Evolutionary conservation across 1,140 invertebrate genomes (phyloP).

Genomic region (Spodoptera frugiperda): DNA sequence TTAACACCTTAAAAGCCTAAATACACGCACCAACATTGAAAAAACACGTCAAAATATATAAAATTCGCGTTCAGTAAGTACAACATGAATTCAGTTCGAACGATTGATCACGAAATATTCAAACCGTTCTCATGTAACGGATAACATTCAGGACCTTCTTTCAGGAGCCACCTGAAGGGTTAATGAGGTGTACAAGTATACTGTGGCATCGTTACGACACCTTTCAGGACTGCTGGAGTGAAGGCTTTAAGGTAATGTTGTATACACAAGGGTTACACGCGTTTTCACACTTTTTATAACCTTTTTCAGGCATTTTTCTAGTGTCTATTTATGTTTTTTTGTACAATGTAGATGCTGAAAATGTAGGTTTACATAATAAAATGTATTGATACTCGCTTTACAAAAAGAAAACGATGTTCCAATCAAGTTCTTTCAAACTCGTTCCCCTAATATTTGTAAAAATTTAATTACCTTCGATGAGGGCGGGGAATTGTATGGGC

Average conservation of each 20-base stretch:
- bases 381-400: too few relatives aligned
- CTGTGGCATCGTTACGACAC: background rate
- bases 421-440: too few relatives aligned
- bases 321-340: background rate
- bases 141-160: conserved; percentile 11
- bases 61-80: too few relatives aligned
- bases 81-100: too few relatives aligned
- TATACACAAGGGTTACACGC: background rate
- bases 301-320: background rate
- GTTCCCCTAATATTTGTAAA: too few relatives aligned
- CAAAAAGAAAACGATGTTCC: too few relatives aligned
- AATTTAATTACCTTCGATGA: too few relatives aligned
- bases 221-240: background rate
- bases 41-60: background rate
- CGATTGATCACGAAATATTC: too few relatives aligned
- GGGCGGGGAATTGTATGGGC: too few relatives aligned
- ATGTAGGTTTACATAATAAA: too few relatives aligned
- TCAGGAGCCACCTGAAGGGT: background rate
- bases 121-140: background rate
- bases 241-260: background rate
- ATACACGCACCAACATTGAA: background rate
- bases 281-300: background rate
- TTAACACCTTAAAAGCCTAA: too few relatives aligned
- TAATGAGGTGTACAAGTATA: conserved; percentile 19
- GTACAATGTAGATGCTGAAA: too few relatives aligned